Evolutionary conservation across 2,113 vertebrate genomes (phyloP).

Genomic region (Machaerirhynchus nigripectus): DNA sequence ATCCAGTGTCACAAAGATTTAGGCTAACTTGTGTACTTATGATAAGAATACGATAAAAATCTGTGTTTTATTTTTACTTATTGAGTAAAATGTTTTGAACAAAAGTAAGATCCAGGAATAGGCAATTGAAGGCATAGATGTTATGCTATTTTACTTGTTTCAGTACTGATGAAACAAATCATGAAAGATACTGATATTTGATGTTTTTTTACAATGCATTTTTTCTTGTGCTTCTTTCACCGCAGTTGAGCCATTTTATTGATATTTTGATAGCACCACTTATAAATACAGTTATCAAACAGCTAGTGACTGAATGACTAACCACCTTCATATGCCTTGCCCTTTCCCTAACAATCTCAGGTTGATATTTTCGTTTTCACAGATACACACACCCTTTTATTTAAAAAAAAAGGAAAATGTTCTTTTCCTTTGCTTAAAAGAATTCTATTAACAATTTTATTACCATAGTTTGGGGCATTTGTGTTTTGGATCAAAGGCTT

Average conservation of each 20-base stretch:
- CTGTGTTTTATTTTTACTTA: neutral
- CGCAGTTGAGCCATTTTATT: neutral
- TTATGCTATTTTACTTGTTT: neutral
- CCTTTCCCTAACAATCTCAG: neutral
- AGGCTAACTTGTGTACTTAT: neutral
- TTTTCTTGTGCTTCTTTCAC: neutral
- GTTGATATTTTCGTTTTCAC: neutral
- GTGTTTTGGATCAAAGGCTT: neutral
- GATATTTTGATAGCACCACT: neutral
- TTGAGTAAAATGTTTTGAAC: neutral
- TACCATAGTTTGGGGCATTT: neutral
- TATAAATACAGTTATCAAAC: neutral
- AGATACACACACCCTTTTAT: accelerated
- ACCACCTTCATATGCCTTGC: neutral
- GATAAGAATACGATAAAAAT: neutral
- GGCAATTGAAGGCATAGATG: neutral
- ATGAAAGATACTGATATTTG: neutral
- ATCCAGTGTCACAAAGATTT: neutral
- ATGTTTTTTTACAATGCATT: neutral
- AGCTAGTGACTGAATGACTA: neutral
- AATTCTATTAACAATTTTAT: neutral
- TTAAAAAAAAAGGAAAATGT: neutral
- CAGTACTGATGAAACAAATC: neutral
- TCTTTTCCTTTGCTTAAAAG: neutral
- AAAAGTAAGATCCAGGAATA: neutral